phyloP scores from a whole-genome alignment of 2,797 vertebrate genomes.

The Cuculus canorus region DNA sequence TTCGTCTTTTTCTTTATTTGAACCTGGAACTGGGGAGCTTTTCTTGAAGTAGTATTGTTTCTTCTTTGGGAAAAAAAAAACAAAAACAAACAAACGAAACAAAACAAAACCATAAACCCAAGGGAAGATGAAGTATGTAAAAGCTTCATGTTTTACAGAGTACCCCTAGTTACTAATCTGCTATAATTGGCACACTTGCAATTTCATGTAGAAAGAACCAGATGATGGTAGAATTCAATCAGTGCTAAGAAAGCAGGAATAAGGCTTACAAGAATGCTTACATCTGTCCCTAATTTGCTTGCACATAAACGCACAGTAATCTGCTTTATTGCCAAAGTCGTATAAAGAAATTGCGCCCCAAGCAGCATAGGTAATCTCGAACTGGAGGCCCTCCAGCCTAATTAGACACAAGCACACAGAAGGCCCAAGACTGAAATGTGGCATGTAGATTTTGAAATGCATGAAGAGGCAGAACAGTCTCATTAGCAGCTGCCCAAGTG shows the following conservation, averaged over 20 bases:
- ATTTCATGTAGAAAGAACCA: not conserved
- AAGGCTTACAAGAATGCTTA: constrained; percentile 26
- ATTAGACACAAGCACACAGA: constrained; percentile 22
- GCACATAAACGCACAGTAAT: not conserved
- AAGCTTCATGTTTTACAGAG: not conserved
- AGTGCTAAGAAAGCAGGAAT: not conserved
- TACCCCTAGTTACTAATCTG: not conserved
- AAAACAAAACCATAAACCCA: not conserved
- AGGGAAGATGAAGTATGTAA: not conserved
- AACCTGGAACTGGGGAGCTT: not conserved
- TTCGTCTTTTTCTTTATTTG: not conserved
- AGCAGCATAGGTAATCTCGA: constrained; percentile 45
- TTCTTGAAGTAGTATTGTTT: not conserved
- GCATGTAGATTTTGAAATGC: constrained; percentile 21
- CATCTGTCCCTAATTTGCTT: constrained; percentile 47
- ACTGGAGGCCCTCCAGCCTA: constrained; percentile 53
- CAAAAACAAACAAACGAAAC: not conserved
- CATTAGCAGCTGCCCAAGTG: not conserved
- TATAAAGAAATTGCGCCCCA: constrained; percentile 27
- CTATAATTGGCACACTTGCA: not conserved
- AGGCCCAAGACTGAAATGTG: not conserved
- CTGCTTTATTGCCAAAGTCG: constrained; percentile 40
- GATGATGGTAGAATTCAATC: not conserved
- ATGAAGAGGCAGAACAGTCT: constrained; percentile 13
- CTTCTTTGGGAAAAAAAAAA: not conserved